Conservation (phyloP, 2,888 invertebrate species). For the Boloria selene region DNA sequence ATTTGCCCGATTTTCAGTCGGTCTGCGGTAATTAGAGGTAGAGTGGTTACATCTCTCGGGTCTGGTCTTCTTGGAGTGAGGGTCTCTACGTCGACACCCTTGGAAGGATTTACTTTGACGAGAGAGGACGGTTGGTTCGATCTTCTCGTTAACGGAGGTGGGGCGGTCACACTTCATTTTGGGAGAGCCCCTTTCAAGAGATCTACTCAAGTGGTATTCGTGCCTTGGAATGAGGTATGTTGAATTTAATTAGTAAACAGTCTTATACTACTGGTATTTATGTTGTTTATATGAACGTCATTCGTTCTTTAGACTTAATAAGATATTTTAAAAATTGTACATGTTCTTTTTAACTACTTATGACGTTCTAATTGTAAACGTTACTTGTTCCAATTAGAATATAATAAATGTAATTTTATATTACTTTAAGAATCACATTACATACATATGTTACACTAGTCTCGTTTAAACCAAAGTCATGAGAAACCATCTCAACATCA, state of each 20-base stretch:
- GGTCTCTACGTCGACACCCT: conserved; percentile 95
- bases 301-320: too few relatives aligned
- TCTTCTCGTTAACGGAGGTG: conserved; percentile 99
- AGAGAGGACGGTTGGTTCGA: conserved; percentile 98
- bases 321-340: too few relatives aligned
- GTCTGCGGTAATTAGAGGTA: conserved; percentile 97
- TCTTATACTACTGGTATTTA: background rate
- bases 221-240: conserved; percentile 96
- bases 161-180: conserved; percentile 96
- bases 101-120: conserved; percentile 97
- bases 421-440: background rate
- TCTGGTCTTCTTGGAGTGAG: conserved; percentile 97
- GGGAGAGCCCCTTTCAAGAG: conserved; percentile 95
- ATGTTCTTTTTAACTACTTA: too few relatives aligned
- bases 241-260: background rate
- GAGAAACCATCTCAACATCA: background rate
- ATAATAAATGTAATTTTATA: background rate
- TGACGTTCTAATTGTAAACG: too few relatives aligned
- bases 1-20: conserved; percentile 84
- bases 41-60: conserved; percentile 94
- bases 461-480: background rate
- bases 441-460: background rate
- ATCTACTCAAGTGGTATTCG: conserved; percentile 93
- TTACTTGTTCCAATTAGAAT: background rate
- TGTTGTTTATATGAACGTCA: too few relatives aligned